Conservation (phyloP, 2,888 invertebrate species). For the Salpingus planirostris region DNA sequence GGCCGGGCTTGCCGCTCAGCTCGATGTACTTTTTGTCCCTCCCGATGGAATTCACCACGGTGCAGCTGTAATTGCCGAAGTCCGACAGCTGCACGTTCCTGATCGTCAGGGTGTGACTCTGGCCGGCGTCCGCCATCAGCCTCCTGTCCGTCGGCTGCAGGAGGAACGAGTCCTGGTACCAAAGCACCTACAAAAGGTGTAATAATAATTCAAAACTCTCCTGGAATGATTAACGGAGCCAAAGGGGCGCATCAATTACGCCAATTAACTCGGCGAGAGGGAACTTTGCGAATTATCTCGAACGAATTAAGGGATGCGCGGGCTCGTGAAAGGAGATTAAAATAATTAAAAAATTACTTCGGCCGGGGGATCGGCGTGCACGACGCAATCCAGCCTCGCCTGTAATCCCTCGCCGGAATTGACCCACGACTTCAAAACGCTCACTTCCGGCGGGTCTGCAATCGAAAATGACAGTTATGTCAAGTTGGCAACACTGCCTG, state of each 20-base stretch:
- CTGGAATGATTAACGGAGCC: too few species aligned
- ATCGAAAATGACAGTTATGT: constrained; percentile 2
- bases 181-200: constrained; percentile 44
- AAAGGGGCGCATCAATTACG: too few species aligned
- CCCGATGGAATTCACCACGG: constrained; percentile 39
- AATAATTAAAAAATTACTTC: constrained; percentile 31
- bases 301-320: too few species aligned
- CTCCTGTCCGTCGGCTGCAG: constrained; percentile 54
- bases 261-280: too few species aligned
- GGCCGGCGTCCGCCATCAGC: constrained; percentile 51
- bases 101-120: constrained; percentile 51
- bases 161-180: constrained; percentile 57
- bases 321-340: too few species aligned
- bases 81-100: constrained; percentile 52
- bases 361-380: constrained; percentile 49
- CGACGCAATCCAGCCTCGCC: constrained; percentile 52
- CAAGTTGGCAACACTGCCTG: too few species aligned
- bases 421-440: constrained; percentile 52
- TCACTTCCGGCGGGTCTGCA: constrained; percentile 56
- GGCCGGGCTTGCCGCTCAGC: constrained; percentile 55
- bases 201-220: too few species aligned
- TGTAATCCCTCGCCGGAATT: constrained; percentile 55
- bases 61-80: constrained; percentile 52
- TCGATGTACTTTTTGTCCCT: constrained; percentile 48
- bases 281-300: too few species aligned